Percentiles rank a stretch among this genome's conserved stretches.
phyloP scores from a whole-genome alignment of 2,113 vertebrate genomes.

The Ictalurus furcatus region DNA sequence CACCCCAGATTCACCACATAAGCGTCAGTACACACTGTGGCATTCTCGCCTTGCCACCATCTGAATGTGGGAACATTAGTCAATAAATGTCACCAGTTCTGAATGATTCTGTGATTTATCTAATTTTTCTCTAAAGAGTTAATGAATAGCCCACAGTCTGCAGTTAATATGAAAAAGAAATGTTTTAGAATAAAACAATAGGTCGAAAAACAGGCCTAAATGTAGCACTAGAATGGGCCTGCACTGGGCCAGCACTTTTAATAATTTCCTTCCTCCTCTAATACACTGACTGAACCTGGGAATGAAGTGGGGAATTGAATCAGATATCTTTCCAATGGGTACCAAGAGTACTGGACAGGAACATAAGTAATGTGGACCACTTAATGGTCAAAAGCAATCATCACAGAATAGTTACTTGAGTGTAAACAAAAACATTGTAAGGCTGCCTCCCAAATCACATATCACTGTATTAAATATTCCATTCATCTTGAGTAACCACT shows the following conservation, averaged over 20 bases:
- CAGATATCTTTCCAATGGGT: background rate
- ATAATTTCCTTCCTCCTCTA: background rate
- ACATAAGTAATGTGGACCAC: background rate
- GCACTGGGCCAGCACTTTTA: background rate
- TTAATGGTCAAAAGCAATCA: background rate
- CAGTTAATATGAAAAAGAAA: background rate
- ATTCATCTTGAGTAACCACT: background rate
- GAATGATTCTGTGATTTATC: background rate
- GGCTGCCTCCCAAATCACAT: background rate
- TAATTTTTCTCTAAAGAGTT: background rate
- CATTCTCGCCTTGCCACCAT: slow-evolving; percentile 44
- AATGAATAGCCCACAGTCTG: slow-evolving; percentile 12
- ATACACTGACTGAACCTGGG: background rate
- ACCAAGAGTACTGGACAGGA: too few relatives aligned
- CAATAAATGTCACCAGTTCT: slow-evolving; percentile 53
- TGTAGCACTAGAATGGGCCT: background rate
- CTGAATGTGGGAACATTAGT: slow-evolving; percentile 45
- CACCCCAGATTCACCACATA: background rate
- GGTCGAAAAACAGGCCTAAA: background rate
- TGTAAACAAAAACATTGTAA: background rate
- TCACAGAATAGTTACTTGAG: background rate
- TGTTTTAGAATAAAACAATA: background rate
- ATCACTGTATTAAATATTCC: background rate
- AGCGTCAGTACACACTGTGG: slow-evolving; percentile 30
- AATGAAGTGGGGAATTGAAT: background rate